Base-by-base conservation (phyloP, 2,113 vertebrate species). In the Garra rufa region DNA sequence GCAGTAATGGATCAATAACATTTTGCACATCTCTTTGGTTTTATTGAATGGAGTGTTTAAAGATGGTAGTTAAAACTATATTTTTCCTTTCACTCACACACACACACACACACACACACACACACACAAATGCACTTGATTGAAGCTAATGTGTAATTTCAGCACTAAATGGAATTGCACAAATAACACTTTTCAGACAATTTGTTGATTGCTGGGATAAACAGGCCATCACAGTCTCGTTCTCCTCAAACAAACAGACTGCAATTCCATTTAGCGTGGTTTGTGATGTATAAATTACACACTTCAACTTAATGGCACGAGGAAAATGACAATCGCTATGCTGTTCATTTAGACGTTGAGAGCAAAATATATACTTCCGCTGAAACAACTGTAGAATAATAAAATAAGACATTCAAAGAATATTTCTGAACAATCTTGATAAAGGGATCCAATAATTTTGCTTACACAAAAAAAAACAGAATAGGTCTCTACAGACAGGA, bases 11-110 rank as follows among this genome's bases (percentile, higher is more conserved):
- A 3, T 61, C 52, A 9, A 3, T 17, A 26, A 17, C 76, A 44
- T 6, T 8, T 55, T 57, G 30, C 10, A 38, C 6, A 0, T 44
- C 3, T 61, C 76, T 78, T 78, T 78, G 76, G 76, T 44, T 28
- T 78, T 77, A 77, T 77, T 78, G 15, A 78, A 41, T 26, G 6
- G 14, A 77, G 75, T 77, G 30, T 76, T 52, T 52, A 6, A 38
- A 76, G 19, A 21, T 52, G 2, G 74, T 34, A n/a, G 6, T 76
- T 19, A 55, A 55, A 76, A 55, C 3, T 57, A 24, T 8, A 57
- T 44, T 57, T 34, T 57, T 77, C 30, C 34, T 52, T 6, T 76
- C 26, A 14, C 59, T 1, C 46, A 15, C 46, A 13, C 59, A 2
- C 46, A 15, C 46, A 13, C 44, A 13, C 69, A 24, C 21, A 5